Percentiles rank a stretch among this genome's conserved stretches.
phyloP scores from a whole-genome alignment of 2,113 vertebrate genomes.

The Macroglossus sobrinus region DNA sequence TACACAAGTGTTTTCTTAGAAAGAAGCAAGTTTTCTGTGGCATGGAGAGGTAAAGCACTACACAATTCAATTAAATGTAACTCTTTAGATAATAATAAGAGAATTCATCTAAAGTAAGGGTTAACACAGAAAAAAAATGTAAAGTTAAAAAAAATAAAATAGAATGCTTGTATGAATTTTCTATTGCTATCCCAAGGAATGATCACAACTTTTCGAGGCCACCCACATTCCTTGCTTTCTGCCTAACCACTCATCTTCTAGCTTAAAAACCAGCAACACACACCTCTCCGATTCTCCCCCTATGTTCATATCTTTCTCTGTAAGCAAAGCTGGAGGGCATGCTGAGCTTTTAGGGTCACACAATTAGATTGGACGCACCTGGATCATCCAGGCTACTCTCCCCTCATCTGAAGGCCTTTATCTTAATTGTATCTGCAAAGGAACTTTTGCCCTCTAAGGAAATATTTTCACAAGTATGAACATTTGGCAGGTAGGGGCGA shows the following conservation, averaged over 20 bases:
- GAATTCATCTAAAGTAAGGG: not conserved
- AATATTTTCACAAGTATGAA: not conserved
- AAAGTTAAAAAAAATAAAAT: not conserved
- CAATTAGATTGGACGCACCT: accelerated
- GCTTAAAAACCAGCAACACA: not conserved
- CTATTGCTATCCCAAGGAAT: not conserved
- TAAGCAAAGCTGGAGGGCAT: not conserved
- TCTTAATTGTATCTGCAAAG: not conserved
- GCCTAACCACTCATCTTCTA: not conserved
- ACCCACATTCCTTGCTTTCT: not conserved
- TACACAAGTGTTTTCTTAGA: not conserved
- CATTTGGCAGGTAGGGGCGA: no score
- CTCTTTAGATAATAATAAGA: not conserved
- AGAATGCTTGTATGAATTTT: no score
- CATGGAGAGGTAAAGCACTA: not conserved
- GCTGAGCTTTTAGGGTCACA: not conserved
- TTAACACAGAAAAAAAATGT: not conserved
- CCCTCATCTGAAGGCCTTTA: not conserved
- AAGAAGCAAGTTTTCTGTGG: not conserved
- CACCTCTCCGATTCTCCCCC: not conserved
- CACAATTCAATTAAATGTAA: not conserved
- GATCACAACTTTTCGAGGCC: not conserved
- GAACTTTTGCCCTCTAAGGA: not conserved
- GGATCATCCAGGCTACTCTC: no score
- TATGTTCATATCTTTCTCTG: not conserved